A percentile compares a stretch with the other conserved stretches of the same genome.
These are phyloP conservation scores for Eupeodes corollae DNA, from an alignment of 1,140 invertebrate species.

Conservation along the genomic window DNA sequence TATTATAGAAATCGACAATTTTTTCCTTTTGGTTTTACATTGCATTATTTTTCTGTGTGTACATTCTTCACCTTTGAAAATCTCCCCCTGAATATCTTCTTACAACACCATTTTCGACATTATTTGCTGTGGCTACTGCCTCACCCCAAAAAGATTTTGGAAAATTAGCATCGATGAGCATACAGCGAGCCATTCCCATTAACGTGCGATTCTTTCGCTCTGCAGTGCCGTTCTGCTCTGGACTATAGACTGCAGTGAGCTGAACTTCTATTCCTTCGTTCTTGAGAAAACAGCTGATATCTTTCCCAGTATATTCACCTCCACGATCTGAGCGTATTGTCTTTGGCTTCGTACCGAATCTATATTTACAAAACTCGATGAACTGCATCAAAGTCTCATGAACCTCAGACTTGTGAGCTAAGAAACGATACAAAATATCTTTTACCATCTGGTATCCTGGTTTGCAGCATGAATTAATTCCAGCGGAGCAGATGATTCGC, in stretches of 20 bases:
- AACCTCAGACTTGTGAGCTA: conserved; percentile 12
- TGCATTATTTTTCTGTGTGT: too few relatives aligned
- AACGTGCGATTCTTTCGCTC: conserved; percentile 29
- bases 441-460: conserved; percentile 9
- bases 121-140: conserved; percentile 30
- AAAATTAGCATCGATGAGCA: conserved; percentile 18
- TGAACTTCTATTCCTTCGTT: conserved; percentile 16
- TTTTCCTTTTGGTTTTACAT: too few relatives aligned
- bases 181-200: conserved; percentile 21
- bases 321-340: conserved; percentile 1
- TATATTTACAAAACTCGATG: conserved; percentile 8
- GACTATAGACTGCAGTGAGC: conserved; percentile 24
- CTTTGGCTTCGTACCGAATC: conserved; percentile 8
- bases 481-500: conserved; percentile 15
- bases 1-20: too few relatives aligned
- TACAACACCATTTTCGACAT: conserved; percentile 4
- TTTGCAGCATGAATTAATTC: conserved; percentile 28
- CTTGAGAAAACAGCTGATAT: not conserved
- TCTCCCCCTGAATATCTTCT: too few relatives aligned
- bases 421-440: conserved; percentile 22
- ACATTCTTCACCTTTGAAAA: too few relatives aligned
- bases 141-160: conserved; percentile 38
- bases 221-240: conserved; percentile 36
- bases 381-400: conserved; percentile 10
- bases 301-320: conserved; percentile 2